A percentile compares a stretch with the other conserved stretches of the same genome.
These are phyloP conservation scores for Chrysomela aeneicollis DNA, from an alignment of 2,888 invertebrate species.

Conservation along the genomic window DNA sequence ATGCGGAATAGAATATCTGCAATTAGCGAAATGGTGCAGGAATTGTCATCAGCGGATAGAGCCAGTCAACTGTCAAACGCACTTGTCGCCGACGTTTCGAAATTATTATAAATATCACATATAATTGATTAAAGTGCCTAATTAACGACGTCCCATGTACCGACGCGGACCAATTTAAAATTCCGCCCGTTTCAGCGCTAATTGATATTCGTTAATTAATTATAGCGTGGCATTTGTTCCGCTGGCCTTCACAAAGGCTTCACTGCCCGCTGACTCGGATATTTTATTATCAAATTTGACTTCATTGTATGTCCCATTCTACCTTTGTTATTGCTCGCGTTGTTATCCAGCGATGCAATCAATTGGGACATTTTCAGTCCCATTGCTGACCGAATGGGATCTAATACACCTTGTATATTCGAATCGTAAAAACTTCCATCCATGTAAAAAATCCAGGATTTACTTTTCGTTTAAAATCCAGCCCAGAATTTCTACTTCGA, in stretches of 20 bases:
- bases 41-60: neutral
- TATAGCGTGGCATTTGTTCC: slow-evolving; percentile 54
- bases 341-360: slow-evolving; percentile 37
- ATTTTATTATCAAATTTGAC: slow-evolving; percentile 56
- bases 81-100: slow-evolving; percentile 47
- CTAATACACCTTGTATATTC: neutral
- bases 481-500: too few relatives aligned
- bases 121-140: slow-evolving; percentile 57
- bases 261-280: slow-evolving; percentile 52
- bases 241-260: slow-evolving; percentile 49
- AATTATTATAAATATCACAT: slow-evolving; percentile 56
- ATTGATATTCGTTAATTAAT: slow-evolving; percentile 59
- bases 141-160: slow-evolving; percentile 44
- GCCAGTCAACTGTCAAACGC: slow-evolving; percentile 53
- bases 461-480: too few relatives aligned
- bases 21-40: neutral
- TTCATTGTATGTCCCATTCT: slow-evolving; percentile 44
- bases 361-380: neutral
- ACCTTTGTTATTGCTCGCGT: slow-evolving; percentile 43
- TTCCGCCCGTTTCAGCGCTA: slow-evolving; percentile 54
- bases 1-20: neutral
- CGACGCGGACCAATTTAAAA: slow-evolving; percentile 53
- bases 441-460: too few relatives aligned
- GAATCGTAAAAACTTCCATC: too few relatives aligned
- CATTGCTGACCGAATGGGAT: neutral